Conservation (phyloP, 2,888 invertebrate species). For the Perdita meconis region DNA sequence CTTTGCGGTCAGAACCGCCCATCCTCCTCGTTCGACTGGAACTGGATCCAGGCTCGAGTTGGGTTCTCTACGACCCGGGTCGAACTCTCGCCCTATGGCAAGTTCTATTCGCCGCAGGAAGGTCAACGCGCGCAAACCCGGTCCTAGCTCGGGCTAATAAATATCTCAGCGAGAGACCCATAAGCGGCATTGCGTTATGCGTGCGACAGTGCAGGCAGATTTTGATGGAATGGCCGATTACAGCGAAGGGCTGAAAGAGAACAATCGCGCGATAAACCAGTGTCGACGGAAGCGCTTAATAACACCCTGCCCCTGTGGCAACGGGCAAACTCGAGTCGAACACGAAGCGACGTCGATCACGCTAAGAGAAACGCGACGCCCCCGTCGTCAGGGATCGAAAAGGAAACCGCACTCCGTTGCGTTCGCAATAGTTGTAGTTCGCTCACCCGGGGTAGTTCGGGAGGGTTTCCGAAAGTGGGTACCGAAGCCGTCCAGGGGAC, state of each 20-base stretch:
- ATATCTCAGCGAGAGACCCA: not conserved
- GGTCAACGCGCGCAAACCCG: not conserved
- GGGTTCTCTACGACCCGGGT: no score
- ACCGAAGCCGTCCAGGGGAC: slow-evolving; percentile 39
- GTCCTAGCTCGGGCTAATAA: not conserved
- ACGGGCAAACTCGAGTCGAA: slow-evolving; percentile 4
- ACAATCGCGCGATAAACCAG: not conserved
- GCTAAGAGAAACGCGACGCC: not conserved
- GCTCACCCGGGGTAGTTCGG: not conserved
- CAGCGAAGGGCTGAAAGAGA: not conserved
- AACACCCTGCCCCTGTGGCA: not conserved
- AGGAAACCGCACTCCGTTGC: slow-evolving; percentile 26
- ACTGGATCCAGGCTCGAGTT: no score
- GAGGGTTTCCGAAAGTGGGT: slow-evolving; percentile 12
- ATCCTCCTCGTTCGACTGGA: no score
- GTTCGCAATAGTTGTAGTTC: slow-evolving; percentile 23
- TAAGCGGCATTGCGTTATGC: not conserved
- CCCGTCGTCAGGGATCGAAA: slow-evolving; percentile 22
- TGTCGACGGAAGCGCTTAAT: slow-evolving; percentile 13
- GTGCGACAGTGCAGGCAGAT: not conserved
- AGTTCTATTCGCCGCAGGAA: no score
- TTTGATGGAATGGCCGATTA: not conserved
- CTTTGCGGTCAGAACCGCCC: no score
- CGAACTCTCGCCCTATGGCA: no score
- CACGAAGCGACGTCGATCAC: not conserved